phyloP scores from a whole-genome alignment of 2,797 vertebrate species.

The Spea hammondii region DNA sequence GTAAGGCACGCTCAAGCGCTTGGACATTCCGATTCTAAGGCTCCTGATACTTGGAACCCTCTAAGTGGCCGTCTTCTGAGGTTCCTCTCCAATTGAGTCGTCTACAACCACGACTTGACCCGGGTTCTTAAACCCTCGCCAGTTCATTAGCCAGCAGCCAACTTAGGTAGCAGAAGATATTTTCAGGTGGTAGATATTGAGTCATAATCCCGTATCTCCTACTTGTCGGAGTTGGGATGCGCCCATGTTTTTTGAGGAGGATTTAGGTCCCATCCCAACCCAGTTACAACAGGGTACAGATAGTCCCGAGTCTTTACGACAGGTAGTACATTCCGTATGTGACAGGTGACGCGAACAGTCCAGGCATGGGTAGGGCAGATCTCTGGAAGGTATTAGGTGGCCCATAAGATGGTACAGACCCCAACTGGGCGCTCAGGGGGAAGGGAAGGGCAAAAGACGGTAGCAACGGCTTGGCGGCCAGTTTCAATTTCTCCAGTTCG shows the following conservation, averaged over 20 bases:
- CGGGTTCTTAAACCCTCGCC: too few species aligned
- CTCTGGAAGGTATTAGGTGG: constrained; percentile 69
- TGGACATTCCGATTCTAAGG: too few species aligned
- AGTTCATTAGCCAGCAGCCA: too few species aligned
- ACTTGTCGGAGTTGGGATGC: too few species aligned
- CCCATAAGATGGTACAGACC: constrained; percentile 69
- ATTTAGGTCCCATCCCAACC: too few species aligned
- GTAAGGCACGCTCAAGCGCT: too few species aligned
- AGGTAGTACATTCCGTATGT: constrained; percentile 83
- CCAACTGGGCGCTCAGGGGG: constrained; percentile 69
- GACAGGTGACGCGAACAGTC: constrained; percentile 75
- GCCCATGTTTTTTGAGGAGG: too few species aligned
- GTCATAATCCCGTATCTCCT: neutral
- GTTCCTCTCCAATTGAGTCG: too few species aligned
- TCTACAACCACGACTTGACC: too few species aligned
- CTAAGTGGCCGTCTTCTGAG: too few species aligned
- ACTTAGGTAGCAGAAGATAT: neutral
- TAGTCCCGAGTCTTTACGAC: constrained; percentile 63
- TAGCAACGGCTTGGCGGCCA: constrained; percentile 75
- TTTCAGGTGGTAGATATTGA: neutral
- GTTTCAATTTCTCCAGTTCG: constrained; percentile 78
- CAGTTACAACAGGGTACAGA: too few species aligned
- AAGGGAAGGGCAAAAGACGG: constrained; percentile 78
- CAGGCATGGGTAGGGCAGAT: constrained; percentile 69
- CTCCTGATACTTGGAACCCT: too few species aligned